These are phyloP conservation scores for Neotoxoptera formosana DNA, from an alignment of 1,140 invertebrate genomes.

Conservation along the genomic window DNA sequence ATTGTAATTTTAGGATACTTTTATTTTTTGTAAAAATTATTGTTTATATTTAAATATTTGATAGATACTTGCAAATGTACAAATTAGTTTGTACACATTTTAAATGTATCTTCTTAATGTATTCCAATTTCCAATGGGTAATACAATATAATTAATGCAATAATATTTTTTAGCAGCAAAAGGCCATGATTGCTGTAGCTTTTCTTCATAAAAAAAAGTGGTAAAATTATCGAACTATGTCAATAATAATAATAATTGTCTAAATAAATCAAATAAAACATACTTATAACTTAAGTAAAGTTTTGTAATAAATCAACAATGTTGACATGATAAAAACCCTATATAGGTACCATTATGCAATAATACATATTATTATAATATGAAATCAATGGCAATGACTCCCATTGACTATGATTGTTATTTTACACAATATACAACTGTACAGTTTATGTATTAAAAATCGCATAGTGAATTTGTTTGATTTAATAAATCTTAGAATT, in stretches of 20 bases:
- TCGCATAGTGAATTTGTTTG: too few relatives aligned
- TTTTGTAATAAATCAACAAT: conserved; percentile 18
- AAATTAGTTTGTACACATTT: background rate
- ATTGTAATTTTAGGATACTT: background rate
- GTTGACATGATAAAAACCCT: background rate
- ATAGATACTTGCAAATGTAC: background rate
- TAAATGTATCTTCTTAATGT: background rate
- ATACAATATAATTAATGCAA: too few relatives aligned
- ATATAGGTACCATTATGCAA: background rate
- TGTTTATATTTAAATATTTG: background rate
- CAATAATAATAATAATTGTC: conserved; percentile 11
- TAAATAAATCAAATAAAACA: background rate
- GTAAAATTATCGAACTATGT: background rate
- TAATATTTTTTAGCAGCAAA: background rate
- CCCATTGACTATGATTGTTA: background rate
- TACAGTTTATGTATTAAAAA: background rate
- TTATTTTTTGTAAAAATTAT: background rate
- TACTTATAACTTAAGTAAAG: background rate
- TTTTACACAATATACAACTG: background rate
- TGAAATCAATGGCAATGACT: background rate
- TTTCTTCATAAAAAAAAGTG: background rate
- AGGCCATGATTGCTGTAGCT: background rate
- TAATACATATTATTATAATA: background rate
- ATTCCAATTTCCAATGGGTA: too few relatives aligned
- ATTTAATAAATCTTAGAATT: background rate